These are phyloP conservation scores for Riparia riparia DNA, from an alignment of 2,113 vertebrate genomes.

Conservation along the genomic window DNA sequence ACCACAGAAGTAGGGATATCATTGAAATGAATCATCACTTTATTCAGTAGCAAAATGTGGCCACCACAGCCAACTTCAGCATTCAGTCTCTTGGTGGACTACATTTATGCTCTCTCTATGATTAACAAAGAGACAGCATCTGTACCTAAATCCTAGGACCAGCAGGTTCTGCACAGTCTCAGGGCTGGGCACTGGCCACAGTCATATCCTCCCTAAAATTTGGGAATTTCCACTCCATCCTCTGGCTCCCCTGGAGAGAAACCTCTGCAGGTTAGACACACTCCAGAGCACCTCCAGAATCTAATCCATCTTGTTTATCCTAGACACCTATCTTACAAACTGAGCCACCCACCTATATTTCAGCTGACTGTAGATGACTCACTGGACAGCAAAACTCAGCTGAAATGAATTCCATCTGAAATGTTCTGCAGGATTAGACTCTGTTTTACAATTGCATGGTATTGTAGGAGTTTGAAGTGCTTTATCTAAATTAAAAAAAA, in stretches of 20 bases:
- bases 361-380: slow-evolving; percentile 5
- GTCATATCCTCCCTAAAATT: neutral
- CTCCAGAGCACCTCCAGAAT: neutral
- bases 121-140: neutral
- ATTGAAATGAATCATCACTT: neutral
- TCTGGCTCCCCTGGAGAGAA: neutral
- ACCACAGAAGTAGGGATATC: neutral
- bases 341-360: neutral
- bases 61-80: neutral
- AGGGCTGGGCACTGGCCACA: neutral
- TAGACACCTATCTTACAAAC: neutral
- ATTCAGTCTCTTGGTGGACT: neutral
- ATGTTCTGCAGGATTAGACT: neutral
- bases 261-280: neutral
- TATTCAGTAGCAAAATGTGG: neutral
- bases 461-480: slow-evolving; percentile 6
- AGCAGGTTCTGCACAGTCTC: neutral
- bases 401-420: slow-evolving; percentile 19
- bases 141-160: neutral
- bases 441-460: slow-evolving; percentile 24
- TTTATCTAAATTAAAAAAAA: neutral
- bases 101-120: neutral
- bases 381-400: slow-evolving; percentile 16
- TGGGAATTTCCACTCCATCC: neutral
- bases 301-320: slow-evolving; percentile 5